Evolutionary conservation across 2,888 invertebrate genomes (phyloP), one percentile per base, ranked within the genome.

Genomic region (Linyphia triangularis): DNA sequence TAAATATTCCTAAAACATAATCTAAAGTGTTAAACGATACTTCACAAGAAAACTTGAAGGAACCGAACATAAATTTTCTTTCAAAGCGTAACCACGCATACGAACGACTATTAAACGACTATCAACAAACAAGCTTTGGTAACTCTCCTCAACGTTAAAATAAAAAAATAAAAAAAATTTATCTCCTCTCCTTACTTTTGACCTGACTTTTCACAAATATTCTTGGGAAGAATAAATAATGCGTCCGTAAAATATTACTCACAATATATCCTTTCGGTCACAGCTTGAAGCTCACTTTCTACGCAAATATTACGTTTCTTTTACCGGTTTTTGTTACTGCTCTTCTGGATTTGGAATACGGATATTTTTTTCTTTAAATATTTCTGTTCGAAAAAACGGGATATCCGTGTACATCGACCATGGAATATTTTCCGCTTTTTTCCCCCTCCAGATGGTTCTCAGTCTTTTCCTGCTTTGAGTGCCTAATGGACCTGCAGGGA

Each of bases 231-330:
- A 57, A 57, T 57, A 24, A 79, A 57, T 79, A 67, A 67, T 30
- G 57, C 51, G 24, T 7, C 30, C 51, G 67, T 40, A 57, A 79
- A 79, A 79, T 79, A 69, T 67, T 57, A 28, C 79, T 4, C 69
- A 67, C 30, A 69, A 79, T 79, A 67, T 37, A 57, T 79, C 57
- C 33, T 79, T 24, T 67, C 67, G 30, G 79, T 57, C 79, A 79
- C 79, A 79, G 79, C 69, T 79, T 79, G 69, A 13, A 79, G 51
- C 28, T 79, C 69, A 67, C 79, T 79, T 67, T 79, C 79, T 22
- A 69, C 33, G 22, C 69, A 79, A 79, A 79, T 57, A 67, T 79
- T 67, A 30, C 22, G 16, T 57, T 79, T 67, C 33, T 57, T 37
- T 43, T n/a, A 2, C 26, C 13, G 3, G 2, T 37, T 51, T 72